phyloP scores from a whole-genome alignment of 2,113 vertebrate species.

The Dicerorhinus sumatrensis region DNA sequence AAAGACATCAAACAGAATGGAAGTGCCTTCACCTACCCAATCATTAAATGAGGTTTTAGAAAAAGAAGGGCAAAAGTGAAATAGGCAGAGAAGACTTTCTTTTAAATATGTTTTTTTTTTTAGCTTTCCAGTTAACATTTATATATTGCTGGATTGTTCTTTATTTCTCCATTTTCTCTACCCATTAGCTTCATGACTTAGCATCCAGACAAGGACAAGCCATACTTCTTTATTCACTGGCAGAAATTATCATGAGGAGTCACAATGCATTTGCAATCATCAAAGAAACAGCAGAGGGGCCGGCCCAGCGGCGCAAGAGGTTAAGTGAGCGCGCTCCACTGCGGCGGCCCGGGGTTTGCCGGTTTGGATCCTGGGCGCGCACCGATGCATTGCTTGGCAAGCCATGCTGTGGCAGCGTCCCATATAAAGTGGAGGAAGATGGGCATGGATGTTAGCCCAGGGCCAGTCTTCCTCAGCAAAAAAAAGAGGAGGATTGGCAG shows the following conservation, averaged over 20 bases:
- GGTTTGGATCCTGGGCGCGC: too few relatives aligned
- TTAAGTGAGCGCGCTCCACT: too few relatives aligned
- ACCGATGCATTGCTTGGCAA: too few relatives aligned
- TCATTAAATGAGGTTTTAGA: constrained; percentile 25
- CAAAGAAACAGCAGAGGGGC: background rate
- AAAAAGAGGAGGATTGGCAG: too few relatives aligned
- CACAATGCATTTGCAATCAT: constrained; percentile 12
- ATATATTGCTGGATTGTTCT: background rate
- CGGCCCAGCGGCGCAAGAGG: too few relatives aligned
- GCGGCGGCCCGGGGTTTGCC: too few relatives aligned
- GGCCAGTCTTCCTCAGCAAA: too few relatives aligned
- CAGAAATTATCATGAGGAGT: constrained; percentile 29
- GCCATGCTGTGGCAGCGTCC: too few relatives aligned
- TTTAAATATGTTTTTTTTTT: background rate
- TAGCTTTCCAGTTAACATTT: background rate
- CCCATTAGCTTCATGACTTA: background rate
- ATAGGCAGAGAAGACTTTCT: background rate
- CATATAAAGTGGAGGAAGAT: too few relatives aligned
- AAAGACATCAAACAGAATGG: background rate
- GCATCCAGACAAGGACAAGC: constrained; percentile 18
- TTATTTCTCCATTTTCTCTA: constrained; percentile 32
- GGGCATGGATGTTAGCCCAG: too few relatives aligned
- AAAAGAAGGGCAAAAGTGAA: constrained; percentile 33
- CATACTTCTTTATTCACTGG: constrained; percentile 37
- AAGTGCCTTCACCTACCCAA: background rate